phyloP scores from a whole-genome alignment of 2,797 vertebrate species.

The Semotilus atromaculatus region DNA sequence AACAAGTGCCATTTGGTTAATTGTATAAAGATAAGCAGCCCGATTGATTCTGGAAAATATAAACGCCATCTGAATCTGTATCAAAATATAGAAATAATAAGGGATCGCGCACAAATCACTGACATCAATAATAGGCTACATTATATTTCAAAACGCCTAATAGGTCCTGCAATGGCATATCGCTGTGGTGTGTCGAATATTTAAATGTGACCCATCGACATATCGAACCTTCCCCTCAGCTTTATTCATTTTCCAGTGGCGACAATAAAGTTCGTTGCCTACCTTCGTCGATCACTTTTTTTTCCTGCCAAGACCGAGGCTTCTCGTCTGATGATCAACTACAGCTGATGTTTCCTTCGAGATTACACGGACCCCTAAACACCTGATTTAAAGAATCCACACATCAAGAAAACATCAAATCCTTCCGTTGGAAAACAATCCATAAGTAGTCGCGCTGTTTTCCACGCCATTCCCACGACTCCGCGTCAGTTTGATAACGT shows the following conservation, averaged over 20 bases:
- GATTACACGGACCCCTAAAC: constrained; percentile 70
- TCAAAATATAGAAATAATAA: background rate
- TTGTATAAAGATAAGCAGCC: background rate
- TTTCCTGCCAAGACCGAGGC: constrained; percentile 38
- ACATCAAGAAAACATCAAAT: constrained; percentile 58
- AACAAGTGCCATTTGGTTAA: constrained; percentile 35
- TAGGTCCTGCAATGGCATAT: constrained; percentile 4
- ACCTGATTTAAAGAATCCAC: constrained; percentile 63
- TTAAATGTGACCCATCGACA: background rate
- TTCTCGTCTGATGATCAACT: constrained; percentile 43
- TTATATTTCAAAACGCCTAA: background rate
- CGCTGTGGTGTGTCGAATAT: background rate
- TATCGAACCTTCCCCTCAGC: background rate
- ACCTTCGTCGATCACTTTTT: constrained; percentile 74
- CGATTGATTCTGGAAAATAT: background rate
- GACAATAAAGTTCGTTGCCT: constrained; percentile 47
- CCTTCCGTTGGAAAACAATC: constrained; percentile 68
- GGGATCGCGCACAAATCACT: background rate
- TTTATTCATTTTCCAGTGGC: constrained; percentile 31
- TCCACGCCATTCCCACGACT: constrained; percentile 62
- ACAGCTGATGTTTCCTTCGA: constrained; percentile 59
- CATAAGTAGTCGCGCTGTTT: constrained; percentile 63
- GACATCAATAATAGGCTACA: background rate
- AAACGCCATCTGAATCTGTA: background rate
- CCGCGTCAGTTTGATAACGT: constrained; percentile 50